A percentile compares a stretch with the other conserved stretches of the same genome.
phyloP scores from a whole-genome alignment of 2,113 vertebrate species.

The Megalops atlanticus region DNA sequence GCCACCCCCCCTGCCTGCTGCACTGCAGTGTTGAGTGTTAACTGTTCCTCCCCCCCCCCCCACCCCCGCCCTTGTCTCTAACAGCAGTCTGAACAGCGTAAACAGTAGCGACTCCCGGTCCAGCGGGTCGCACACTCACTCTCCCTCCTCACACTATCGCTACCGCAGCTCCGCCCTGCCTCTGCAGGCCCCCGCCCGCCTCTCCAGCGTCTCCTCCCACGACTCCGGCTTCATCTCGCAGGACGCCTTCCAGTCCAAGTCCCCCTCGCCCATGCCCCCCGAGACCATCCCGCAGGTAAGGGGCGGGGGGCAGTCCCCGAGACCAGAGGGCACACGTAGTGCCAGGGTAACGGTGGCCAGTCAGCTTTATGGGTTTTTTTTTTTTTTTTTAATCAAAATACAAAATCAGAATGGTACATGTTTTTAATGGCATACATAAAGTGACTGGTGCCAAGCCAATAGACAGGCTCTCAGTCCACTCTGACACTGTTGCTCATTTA shows the following conservation, averaged over 20 bases:
- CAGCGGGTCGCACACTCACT: conserved; percentile 90
- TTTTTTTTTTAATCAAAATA: too few species aligned
- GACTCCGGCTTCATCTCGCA: conserved; percentile 97
- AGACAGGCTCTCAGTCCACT: too few species aligned
- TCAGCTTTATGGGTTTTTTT: too few species aligned
- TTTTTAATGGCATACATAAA: neutral
- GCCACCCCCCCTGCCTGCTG: conserved; percentile 60
- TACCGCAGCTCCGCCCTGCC: conserved; percentile 87
- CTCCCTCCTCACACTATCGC: conserved; percentile 90
- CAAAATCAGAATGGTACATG: too few species aligned
- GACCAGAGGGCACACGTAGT: too few species aligned
- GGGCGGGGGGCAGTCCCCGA: neutral
- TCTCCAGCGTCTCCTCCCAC: conserved; percentile 92
- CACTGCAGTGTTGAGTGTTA: conserved; percentile 66
- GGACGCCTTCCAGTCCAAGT: conserved; percentile 94
- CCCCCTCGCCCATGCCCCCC: conserved; percentile 90
- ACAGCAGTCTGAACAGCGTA: conserved; percentile 95
- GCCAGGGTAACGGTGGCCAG: neutral
- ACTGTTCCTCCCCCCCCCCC: conserved; percentile 61
- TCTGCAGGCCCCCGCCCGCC: conserved; percentile 86
- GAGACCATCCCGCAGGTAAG: conserved; percentile 82
- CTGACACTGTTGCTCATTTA: too few species aligned
- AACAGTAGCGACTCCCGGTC: conserved; percentile 95
- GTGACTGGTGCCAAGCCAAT: too few species aligned
- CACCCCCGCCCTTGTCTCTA: conserved; percentile 28